These are phyloP conservation scores for Synergus laeviventris DNA, from an alignment of 2,888 invertebrate genomes.

Conservation along the genomic window DNA sequence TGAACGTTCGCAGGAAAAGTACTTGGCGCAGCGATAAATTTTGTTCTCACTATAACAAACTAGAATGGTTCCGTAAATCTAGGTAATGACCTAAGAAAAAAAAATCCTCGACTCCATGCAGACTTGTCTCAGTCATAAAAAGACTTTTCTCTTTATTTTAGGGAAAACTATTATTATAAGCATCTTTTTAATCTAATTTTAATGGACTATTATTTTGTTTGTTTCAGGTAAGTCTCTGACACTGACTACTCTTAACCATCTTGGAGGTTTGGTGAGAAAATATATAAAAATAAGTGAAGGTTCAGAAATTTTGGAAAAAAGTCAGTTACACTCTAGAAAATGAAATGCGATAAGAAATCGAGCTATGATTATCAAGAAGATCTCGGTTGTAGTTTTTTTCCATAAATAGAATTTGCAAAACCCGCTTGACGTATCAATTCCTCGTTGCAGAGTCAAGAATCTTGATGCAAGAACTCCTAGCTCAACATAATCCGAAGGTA, in stretches of 20 bases:
- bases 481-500: slow-evolving; percentile 53
- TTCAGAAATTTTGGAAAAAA: neutral
- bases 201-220: neutral
- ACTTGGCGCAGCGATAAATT: slow-evolving; percentile 26
- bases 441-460: slow-evolving; percentile 50
- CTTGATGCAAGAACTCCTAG: slow-evolving; percentile 52
- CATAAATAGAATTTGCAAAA: neutral
- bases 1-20: slow-evolving; percentile 1
- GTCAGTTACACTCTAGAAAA: neutral
- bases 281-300: neutral
- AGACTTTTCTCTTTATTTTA: neutral
- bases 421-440: slow-evolving; percentile 19
- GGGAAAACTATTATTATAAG: neutral
- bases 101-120: neutral
- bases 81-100: neutral
- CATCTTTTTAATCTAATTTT: neutral
- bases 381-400: neutral
- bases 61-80: slow-evolving; percentile 9
- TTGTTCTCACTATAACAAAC: slow-evolving; percentile 1
- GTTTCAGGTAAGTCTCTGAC: slow-evolving; percentile 17
- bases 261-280: neutral
- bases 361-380: neutral
- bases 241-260: neutral
- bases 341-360: neutral
- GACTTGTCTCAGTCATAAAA: no score